A percentile compares a stretch with the other conserved stretches of the same genome.
Conservation (phyloP, 23 tunicate species). For the Botrylloides violaceus region DNA sequence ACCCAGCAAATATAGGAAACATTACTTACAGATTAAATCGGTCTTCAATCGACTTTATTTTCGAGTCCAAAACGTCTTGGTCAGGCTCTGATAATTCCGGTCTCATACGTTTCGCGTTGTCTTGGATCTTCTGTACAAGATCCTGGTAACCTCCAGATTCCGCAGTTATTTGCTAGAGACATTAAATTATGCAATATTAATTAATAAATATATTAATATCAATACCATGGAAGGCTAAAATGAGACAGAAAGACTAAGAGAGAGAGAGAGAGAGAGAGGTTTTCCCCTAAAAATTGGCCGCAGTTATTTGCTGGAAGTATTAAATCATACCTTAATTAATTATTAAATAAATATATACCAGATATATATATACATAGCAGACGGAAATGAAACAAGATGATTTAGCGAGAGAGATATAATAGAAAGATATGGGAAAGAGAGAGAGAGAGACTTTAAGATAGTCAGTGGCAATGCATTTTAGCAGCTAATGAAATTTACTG, state of each 20-base stretch:
- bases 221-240: background rate
- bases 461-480: too few relatives aligned
- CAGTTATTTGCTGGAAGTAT: too few relatives aligned
- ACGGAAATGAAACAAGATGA: too few relatives aligned
- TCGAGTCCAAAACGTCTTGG: constrained; percentile 45
- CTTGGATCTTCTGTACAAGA: constrained; percentile 47
- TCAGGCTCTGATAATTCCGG: constrained; percentile 72
- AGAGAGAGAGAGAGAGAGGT: too few relatives aligned
- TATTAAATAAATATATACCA: too few relatives aligned
- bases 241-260: background rate
- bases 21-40: constrained; percentile 65
- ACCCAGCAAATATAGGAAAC: background rate
- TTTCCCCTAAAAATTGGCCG: too few relatives aligned
- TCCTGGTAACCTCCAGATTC: constrained; percentile 71
- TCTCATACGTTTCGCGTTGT: constrained; percentile 46
- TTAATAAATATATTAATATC: background rate
- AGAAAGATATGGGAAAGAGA: too few relatives aligned
- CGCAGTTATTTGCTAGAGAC: constrained; percentile 52
- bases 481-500: too few relatives aligned
- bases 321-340: too few relatives aligned
- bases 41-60: constrained; percentile 55
- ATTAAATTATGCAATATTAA: background rate
- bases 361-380: too few relatives aligned
- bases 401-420: too few relatives aligned
- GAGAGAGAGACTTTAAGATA: too few relatives aligned